Conservation (phyloP, 2,888 invertebrate genomes). For the Cryptophagus acutangulus region DNA sequence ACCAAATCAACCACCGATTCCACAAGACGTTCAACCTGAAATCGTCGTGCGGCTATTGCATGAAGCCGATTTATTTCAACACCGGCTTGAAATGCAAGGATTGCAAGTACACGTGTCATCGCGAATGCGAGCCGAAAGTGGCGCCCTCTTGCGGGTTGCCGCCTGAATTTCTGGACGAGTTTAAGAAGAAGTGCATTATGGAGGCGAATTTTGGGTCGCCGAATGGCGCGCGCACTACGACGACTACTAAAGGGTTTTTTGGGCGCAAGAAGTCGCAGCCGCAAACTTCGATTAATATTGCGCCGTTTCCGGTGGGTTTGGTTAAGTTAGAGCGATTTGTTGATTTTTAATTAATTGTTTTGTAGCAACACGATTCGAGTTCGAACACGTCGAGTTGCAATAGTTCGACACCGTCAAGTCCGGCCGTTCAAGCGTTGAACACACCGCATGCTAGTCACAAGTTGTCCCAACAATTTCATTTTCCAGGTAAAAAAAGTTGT, state of each 20-base stretch:
- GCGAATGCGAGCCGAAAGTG: constrained; percentile 86
- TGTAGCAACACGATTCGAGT: constrained; percentile 75
- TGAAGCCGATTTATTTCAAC: constrained; percentile 57
- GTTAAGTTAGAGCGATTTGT: constrained; percentile 6
- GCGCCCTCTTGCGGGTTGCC: constrained; percentile 90
- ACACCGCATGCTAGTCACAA: constrained; percentile 47
- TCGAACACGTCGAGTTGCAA: constrained; percentile 95
- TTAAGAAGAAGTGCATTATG: constrained; percentile 68
- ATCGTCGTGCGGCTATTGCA: constrained; percentile 85
- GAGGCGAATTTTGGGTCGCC: constrained; percentile 51
- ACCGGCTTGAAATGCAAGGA: constrained; percentile 85
- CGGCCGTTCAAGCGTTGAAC: constrained; percentile 59
- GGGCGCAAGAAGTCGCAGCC: constrained; percentile 51
- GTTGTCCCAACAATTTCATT: constrained; percentile 63
- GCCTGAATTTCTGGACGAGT: constrained; percentile 76
- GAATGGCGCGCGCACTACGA: constrained; percentile 42
- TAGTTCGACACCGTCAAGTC: constrained; percentile 93
- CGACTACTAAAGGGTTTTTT: neutral
- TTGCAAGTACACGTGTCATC: constrained; percentile 88
- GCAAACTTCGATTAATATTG: constrained; percentile 54
- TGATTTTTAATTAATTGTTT: constrained; percentile 20
- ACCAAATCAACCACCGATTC: constrained; percentile 87
- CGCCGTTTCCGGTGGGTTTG: constrained; percentile 53
- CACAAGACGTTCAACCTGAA: constrained; percentile 83
- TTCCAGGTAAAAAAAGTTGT: constrained; percentile 67